Conservation (phyloP, 2,797 vertebrate species). For the Gallirallus australis region DNA sequence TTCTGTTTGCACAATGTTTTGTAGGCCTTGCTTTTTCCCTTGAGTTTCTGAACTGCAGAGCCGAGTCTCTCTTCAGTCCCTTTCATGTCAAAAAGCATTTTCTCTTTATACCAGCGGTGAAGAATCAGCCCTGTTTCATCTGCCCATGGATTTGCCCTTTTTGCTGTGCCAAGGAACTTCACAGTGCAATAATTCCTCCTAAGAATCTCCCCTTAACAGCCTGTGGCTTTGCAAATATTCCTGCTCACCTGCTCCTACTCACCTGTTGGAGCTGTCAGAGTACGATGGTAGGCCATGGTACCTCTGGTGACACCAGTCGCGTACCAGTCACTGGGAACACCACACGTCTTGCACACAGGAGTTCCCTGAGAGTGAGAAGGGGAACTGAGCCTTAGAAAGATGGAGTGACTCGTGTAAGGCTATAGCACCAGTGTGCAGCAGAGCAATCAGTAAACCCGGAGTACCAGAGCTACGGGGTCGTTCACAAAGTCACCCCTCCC, state of each 20-base stretch:
- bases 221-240: neutral
- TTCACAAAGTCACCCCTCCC: neutral
- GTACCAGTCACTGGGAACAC: neutral
- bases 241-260: neutral
- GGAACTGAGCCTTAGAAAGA: neutral
- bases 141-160: neutral
- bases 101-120: neutral
- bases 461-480: neutral
- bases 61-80: neutral
- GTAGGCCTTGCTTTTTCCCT: neutral
- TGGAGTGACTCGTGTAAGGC: neutral
- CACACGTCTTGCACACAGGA: neutral
- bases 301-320: fast-evolving
- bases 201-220: neutral
- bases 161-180: neutral
- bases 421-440: neutral
- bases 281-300: neutral
- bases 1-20: neutral
- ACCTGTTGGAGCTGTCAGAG: neutral
- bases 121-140: neutral
- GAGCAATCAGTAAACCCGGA: neutral
- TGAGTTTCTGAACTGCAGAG: neutral
- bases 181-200: neutral
- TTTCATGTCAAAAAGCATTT: neutral
- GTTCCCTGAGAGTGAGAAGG: neutral